A percentile compares a stretch with the other conserved stretches of the same genome.
phyloP scores from a whole-genome alignment of 2,113 vertebrate species.

The Sylvilagus bachmani region DNA sequence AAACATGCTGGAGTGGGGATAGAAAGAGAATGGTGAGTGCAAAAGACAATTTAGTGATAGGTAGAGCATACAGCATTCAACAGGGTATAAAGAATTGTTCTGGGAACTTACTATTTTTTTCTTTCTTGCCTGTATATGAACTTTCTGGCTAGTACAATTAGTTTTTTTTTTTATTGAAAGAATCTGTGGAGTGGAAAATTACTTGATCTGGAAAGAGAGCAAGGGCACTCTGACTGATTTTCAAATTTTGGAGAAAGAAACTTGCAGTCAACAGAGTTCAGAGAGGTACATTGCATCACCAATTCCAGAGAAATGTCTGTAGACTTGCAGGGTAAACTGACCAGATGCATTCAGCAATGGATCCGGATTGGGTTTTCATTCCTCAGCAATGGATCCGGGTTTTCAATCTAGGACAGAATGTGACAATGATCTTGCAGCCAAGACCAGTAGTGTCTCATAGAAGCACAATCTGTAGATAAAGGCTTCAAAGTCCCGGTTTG shows the following conservation, averaged over 20 bases:
- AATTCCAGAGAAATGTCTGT: neutral
- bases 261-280: neutral
- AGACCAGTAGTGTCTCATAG: neutral
- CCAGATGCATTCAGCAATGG: neutral
- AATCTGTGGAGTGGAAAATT: conserved; percentile 59
- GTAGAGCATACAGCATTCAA: neutral
- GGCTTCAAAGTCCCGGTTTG: neutral
- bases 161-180: conserved; percentile 47
- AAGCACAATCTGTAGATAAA: neutral
- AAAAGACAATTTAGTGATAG: conserved; percentile 23
- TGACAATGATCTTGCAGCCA: neutral
- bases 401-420: neutral
- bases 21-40: neutral
- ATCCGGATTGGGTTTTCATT: neutral
- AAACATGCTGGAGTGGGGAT: neutral
- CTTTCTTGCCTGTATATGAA: conserved; percentile 19
- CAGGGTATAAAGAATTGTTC: neutral
- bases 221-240: conserved; percentile 31
- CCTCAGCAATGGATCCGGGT: neutral
- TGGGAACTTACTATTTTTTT: conserved; percentile 15
- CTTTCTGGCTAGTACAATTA: conserved; percentile 17
- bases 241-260: conserved; percentile 20
- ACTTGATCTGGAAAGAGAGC: conserved; percentile 21
- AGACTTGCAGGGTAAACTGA: neutral
- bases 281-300: neutral